Evolutionary conservation across 2,113 vertebrate genomes (phyloP), one percentile per base, ranked within the genome.

Genomic region (Etheostoma spectabile): DNA sequence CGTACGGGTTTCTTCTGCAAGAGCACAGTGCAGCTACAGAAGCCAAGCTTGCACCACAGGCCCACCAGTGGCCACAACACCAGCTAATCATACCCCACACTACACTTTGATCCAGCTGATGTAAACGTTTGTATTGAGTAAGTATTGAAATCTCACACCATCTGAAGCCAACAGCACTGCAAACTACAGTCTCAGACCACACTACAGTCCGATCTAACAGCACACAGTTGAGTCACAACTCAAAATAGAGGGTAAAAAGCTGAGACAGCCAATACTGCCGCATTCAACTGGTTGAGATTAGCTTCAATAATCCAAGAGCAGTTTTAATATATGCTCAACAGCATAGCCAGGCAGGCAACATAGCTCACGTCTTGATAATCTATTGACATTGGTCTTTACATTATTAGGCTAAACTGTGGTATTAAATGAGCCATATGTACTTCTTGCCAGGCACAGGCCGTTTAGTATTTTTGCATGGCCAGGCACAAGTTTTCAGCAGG

Each of bases 1-100:
- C 98, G 97, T 63, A 95, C 96, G 57, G 97, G 96, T 92, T 96
- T 99, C 96, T 97, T 99, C 98, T 99, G 97, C 92, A 98, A 98
- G 97, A 97, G 93, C 96, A 97, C 97, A 99, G 96, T 86, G 97
- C 86, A 97, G 96, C 96, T 97, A 96, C 97, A 99, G 96, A 96
- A 94, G 95, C 96, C 90, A 86, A 82, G 91, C 92, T 86, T 89
- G 86, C 86, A 89, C 89, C 86, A 90, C 80, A 48, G 89, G 59
- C 91, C 88, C 81, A 77, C 59, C 71, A 51, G 19, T 68, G 84
- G 84, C 89, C 88, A 69, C 66, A 63, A 46, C 64, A 67, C 79
- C 86, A 69, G 57, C 65, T 56, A 57, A 71, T 61, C 65, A 76
- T 1, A 83, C 51, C 48, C 60, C 59, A 56, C 66, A 21, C 64